Evolutionary conservation across 2,888 invertebrate species (phyloP).

Genomic region (Malacosoma neustria): DNA sequence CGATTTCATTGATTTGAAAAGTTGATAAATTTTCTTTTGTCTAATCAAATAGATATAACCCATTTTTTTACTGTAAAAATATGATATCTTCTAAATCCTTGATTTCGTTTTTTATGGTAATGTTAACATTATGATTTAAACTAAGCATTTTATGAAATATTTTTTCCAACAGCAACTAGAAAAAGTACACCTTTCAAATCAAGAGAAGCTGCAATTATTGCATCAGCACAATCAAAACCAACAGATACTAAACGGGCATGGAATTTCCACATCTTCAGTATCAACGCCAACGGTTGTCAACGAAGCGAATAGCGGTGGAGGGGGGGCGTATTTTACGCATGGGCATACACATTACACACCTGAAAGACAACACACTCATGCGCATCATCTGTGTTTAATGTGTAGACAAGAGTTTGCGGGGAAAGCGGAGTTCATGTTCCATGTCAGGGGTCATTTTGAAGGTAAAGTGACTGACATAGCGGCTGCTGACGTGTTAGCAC

Average conservation of each 20-base stretch:
- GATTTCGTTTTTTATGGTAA: slow-evolving; percentile 10
- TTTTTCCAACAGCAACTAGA: slow-evolving; percentile 49
- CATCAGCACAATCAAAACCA: slow-evolving; percentile 69
- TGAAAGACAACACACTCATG: slow-evolving; percentile 61
- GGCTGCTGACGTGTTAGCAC: slow-evolving; percentile 66
- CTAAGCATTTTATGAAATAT: not conserved
- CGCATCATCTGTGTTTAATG: slow-evolving; percentile 77
- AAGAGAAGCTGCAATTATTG: slow-evolving; percentile 61
- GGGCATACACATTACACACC: slow-evolving; percentile 64
- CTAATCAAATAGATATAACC: too few species aligned
- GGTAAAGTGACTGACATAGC: slow-evolving; percentile 69
- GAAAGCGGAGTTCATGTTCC: slow-evolving; percentile 81
- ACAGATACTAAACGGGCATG: slow-evolving; percentile 63
- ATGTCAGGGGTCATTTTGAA: slow-evolving; percentile 79
- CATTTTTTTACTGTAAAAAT: too few species aligned
- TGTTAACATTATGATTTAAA: too few species aligned
- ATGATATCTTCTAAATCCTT: slow-evolving; percentile 1
- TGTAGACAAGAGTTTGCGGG: slow-evolving; percentile 79
- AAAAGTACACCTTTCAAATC: slow-evolving; percentile 63
- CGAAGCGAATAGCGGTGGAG: slow-evolving; percentile 41
- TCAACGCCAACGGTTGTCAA: slow-evolving; percentile 63
- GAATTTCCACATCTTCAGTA: slow-evolving; percentile 56
- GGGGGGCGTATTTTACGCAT: slow-evolving; percentile 59
- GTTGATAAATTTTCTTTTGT: too few species aligned
- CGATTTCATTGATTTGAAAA: too few species aligned